Percentiles rank a stretch among this genome's conserved stretches.
These are phyloP conservation scores for Pasiphila rectangulata DNA, from an alignment of 2,888 invertebrate genomes.

Conservation along the genomic window DNA sequence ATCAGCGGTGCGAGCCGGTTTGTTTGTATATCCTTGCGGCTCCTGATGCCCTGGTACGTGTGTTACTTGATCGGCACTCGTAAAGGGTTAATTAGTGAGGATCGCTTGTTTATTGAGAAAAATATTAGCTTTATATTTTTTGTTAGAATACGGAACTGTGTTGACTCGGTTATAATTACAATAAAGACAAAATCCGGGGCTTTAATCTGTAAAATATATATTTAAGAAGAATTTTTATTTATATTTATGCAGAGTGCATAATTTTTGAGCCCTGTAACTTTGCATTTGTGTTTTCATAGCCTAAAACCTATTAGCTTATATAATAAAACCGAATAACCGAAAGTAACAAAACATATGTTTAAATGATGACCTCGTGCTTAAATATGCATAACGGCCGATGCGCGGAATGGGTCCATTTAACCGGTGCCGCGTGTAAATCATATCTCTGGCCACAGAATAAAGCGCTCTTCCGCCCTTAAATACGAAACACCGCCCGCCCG, in stretches of 20 bases:
- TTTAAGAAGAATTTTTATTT: no score
- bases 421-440: slow-evolving; percentile 56
- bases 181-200: no score
- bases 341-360: no score
- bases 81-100: slow-evolving; percentile 28
- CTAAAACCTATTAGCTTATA: no score
- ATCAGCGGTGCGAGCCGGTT: slow-evolving; percentile 52
- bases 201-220: no score
- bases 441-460: slow-evolving; percentile 25
- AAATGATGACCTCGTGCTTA: no score
- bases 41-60: slow-evolving; percentile 30
- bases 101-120: slow-evolving; percentile 14
- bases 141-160: no score
- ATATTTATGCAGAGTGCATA: no score
- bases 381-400: slow-evolving; percentile 41
- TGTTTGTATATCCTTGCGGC: slow-evolving; percentile 41
- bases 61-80: slow-evolving; percentile 26
- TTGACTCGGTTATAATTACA: not conserved
- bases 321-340: no score
- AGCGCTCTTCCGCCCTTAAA: slow-evolving; percentile 27
- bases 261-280: no score
- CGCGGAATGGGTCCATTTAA: slow-evolving; percentile 53
- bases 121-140: no score
- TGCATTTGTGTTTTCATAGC: no score
- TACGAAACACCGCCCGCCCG: slow-evolving; percentile 37